Base-by-base conservation (phyloP, 2,113 vertebrate species). In the Ahaetulla prasina region DNA sequence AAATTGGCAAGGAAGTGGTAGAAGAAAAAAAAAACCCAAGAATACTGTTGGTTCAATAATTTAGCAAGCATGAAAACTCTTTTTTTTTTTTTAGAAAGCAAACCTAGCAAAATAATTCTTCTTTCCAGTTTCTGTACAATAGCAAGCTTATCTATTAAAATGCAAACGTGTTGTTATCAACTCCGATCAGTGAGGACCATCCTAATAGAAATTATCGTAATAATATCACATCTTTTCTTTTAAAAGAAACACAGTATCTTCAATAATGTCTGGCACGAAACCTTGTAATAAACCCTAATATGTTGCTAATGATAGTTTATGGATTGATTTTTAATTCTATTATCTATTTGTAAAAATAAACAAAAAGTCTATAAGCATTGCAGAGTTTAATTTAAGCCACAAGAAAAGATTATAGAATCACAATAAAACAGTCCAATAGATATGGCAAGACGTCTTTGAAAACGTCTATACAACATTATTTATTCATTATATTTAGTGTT, bases 31-130 rank as follows among this genome's bases (percentile, higher is more conserved):
- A 39, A n/a, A n/a, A n/a, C n/a, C n/a, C n/a, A 20, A 80, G 53
- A 74, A 89, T 89, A 43, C 50, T 84, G 63, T n/a, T n/a, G 23
- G 27, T 89, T 89, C 87, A 89, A 89, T 89, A 80, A 89, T 84
- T 30, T 35, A 89, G 50, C 89, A 52, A 89, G 63, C 50, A 92
- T 49, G 87, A 89, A 80, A 89, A 84, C 35, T 39, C 60, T 55
- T 10, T 53, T 16, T 53, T 14, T 52, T 52, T 47, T 54, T 54
- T 84, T 55, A n/a, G 50, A 80, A 80, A 54, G 43, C 50, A 92
- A 18, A 84, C 60, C 8, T 23, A 30, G 14, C 57, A 35, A 88
- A 92, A 92, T 45, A 50, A 92, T 74, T 25, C 60, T 60, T 92
- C 47, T 39, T 53, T 39, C 18, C 55, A 88, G 18, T 92, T 92